Evolutionary conservation across 2,888 invertebrate genomes (phyloP).

Genomic region (Brachynemurus nebulosus): DNA sequence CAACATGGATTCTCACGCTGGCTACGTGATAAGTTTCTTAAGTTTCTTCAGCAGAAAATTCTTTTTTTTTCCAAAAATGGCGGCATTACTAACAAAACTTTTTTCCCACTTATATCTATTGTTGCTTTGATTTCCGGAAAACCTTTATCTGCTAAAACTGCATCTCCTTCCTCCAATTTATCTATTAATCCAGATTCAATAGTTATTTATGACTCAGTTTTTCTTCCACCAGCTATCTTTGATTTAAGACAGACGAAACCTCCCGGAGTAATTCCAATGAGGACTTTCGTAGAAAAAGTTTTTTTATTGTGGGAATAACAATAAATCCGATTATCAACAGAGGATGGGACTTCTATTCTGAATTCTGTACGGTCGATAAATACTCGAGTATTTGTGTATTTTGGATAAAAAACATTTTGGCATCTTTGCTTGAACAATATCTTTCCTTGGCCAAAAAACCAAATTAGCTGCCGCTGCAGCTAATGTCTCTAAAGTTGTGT

Average conservation of each 20-base stretch:
- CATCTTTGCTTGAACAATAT: conserved; percentile 8
- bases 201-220: conserved; percentile 13
- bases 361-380: conserved; percentile 11
- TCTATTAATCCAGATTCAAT: no score
- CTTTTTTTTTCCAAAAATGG: conserved; percentile 11
- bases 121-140: no score
- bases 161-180: conserved; percentile 10
- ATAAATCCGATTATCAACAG: conserved; percentile 8
- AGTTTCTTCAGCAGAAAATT: no score
- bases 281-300: conserved; percentile 14
- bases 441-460: conserved; percentile 5
- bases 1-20: conserved; percentile 10
- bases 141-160: no score
- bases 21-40: conserved; percentile 10
- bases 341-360: no score
- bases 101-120: no score
- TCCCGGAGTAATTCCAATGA: no score
- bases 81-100: conserved; percentile 12
- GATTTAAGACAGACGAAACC: no score
- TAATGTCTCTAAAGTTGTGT: conserved; percentile 9
- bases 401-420: conserved; percentile 8
- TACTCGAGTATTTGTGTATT: conserved; percentile 8
- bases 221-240: conserved; percentile 14
- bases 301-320: conserved; percentile 12
- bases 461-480: conserved; percentile 11